Base-by-base conservation (phyloP, 2,113 vertebrate genomes). In the Antechinus stuartii region DNA sequence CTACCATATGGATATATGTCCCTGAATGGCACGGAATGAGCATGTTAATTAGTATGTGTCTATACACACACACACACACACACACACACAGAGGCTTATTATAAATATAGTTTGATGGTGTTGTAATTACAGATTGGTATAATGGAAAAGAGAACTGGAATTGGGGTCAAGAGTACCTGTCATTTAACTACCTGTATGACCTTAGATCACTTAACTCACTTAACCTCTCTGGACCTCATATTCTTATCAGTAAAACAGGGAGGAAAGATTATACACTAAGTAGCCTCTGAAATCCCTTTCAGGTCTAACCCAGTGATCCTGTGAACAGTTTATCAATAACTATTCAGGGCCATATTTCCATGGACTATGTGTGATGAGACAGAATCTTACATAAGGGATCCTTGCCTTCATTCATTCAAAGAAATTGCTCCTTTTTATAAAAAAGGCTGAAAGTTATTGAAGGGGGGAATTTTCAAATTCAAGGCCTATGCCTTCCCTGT, bases 1-100 rank as follows among this genome's bases (percentile, higher is more conserved):
- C 92, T 24, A 94, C 57, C 46, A 94, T 52, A 52, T 95, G 95
- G 90, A 42, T 91, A 52, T 53, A 35, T 22, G 22, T 4, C 23
- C 14, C 90, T 56, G 22, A 55, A 53, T 46, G 12, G 22, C 22
- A 25, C 91, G 61, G 61, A 24, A 76, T 50, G 0, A 0, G 1
- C 30, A 27, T 76, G 42, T 56, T 90, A 11, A 10, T 55, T 35
- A n/a, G 89, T 92, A 93, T 2, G 2, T 8, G 2, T 9, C 76
- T 24, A 9, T 35, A 84, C n/a, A 84, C 35, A 84, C n/a, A 84
- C n/a, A 76, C 4, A 50, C 50, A 50, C 12, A 57, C 26, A 9
- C 68, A 84, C n/a, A 84, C 35, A 84, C n/a, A 42, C n/a, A 76
- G 35, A n/a, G n/a, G 68, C n/a, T 42, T 42, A 84, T 42, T 84